Percentiles rank a stretch among this genome's conserved stretches.
Conservation (phyloP, 2,888 invertebrate genomes). For the Eristalinus sepulchralis region DNA sequence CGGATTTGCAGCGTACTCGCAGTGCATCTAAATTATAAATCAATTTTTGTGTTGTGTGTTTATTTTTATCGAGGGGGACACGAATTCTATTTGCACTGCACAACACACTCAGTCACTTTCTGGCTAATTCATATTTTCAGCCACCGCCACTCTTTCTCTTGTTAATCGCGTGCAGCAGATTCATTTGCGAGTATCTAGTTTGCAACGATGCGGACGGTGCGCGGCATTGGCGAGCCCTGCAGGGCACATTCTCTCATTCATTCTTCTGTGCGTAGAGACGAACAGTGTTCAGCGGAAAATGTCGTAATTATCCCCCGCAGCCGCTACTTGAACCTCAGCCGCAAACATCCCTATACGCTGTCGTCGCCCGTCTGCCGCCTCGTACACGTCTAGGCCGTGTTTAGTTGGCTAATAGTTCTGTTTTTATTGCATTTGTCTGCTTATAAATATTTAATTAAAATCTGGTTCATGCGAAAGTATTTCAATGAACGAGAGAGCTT, state of each 20-base stretch:
- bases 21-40: constrained; percentile 44
- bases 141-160: neutral
- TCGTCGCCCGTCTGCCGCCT: neutral
- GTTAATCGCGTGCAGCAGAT: constrained; percentile 55
- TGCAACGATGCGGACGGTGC: neutral
- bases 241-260: neutral
- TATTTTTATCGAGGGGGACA: constrained; percentile 62
- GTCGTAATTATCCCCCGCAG: constrained; percentile 46
- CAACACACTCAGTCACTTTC: constrained; percentile 21
- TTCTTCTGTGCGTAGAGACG: constrained; percentile 43
- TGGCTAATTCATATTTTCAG: neutral
- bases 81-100: constrained; percentile 55
- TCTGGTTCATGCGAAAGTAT: constrained; percentile 62
- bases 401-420: neutral
- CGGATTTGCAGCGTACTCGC: neutral
- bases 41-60: constrained; percentile 52
- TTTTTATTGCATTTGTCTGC: constrained; percentile 31
- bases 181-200: constrained; percentile 44
- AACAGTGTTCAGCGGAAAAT: constrained; percentile 57
- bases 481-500: constrained; percentile 49
- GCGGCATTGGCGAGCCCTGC: constrained; percentile 14
- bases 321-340: neutral
- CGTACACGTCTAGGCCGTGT: neutral
- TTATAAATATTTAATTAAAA: constrained; percentile 64
- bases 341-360: neutral